Conservation (phyloP, 2,113 vertebrate genomes). For the Lanius ludovicianus region DNA sequence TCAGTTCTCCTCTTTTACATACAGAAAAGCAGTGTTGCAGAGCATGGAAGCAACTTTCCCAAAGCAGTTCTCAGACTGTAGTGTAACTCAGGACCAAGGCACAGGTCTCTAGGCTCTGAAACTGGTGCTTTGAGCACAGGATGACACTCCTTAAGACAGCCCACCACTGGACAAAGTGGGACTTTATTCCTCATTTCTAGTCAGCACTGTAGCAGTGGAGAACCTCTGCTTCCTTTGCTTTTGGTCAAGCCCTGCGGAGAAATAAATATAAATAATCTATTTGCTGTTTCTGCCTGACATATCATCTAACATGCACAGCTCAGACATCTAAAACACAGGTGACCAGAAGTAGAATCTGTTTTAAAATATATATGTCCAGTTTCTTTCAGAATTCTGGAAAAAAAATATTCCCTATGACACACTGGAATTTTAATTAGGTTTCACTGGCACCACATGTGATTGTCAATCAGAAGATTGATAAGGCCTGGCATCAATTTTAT, state of each 20-base stretch:
- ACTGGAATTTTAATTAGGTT: not conserved
- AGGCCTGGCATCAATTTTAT: not conserved
- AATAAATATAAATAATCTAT: slow-evolving; percentile 63
- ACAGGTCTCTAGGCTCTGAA: not conserved
- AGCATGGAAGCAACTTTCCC: not conserved
- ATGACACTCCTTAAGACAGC: not conserved
- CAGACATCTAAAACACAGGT: slow-evolving; percentile 13
- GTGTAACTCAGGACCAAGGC: not conserved
- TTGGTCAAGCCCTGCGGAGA: not conserved
- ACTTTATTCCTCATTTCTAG: not conserved
- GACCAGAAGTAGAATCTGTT: slow-evolving; percentile 14
- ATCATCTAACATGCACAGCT: not conserved
- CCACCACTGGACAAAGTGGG: not conserved
- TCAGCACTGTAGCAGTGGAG: not conserved
- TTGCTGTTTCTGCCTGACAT: not conserved
- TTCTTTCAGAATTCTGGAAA: slow-evolving; percentile 33
- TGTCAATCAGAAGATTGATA: not conserved
- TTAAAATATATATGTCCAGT: slow-evolving; percentile 33
- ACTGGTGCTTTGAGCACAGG: not conserved
- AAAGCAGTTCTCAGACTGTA: not conserved
- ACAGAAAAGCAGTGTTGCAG: not conserved
- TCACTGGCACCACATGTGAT: not conserved
- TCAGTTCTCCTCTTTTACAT: not conserved
- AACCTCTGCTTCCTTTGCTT: not conserved
- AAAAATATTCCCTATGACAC: not conserved